Percentiles rank a stretch among this genome's conserved stretches.
Conservation (phyloP, 2,113 vertebrate genomes). For the Neotoma lepida region DNA sequence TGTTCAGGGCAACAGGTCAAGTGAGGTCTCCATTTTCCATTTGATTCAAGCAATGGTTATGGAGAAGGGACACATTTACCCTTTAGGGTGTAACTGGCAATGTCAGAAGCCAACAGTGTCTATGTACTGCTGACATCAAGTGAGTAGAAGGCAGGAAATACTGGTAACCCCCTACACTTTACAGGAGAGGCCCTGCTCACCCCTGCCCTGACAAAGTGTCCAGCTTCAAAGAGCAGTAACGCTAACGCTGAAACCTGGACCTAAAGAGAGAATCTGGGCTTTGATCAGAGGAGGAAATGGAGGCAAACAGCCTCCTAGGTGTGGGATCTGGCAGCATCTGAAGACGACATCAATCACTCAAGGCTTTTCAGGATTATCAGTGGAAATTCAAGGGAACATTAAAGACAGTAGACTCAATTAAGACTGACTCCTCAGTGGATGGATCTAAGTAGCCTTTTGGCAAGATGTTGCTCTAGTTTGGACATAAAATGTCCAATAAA, state of each 20-base stretch:
- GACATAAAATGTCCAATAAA: neutral
- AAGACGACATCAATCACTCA: neutral
- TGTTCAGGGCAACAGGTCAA: neutral
- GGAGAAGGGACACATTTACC: neutral
- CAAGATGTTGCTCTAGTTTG: neutral
- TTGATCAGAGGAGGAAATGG: neutral
- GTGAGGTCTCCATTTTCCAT: neutral
- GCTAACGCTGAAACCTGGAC: neutral
- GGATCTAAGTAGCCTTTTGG: neutral
- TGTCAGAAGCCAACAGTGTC: neutral
- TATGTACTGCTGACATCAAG: neutral
- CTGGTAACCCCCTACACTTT: neutral
- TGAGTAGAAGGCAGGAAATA: neutral
- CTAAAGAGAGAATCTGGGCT: neutral
- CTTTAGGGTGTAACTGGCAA: neutral
- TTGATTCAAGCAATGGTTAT: neutral
- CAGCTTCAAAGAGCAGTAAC: neutral
- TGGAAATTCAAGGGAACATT: neutral
- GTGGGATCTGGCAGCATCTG: neutral
- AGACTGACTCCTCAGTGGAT: neutral
- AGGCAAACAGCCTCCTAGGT: neutral
- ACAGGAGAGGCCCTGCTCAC: neutral
- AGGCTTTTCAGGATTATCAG: neutral
- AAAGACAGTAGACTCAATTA: constrained; percentile 16
- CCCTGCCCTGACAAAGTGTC: neutral